These are phyloP conservation scores for Panthera leo DNA, from an alignment of 2,113 vertebrate species.

Conservation along the genomic window DNA sequence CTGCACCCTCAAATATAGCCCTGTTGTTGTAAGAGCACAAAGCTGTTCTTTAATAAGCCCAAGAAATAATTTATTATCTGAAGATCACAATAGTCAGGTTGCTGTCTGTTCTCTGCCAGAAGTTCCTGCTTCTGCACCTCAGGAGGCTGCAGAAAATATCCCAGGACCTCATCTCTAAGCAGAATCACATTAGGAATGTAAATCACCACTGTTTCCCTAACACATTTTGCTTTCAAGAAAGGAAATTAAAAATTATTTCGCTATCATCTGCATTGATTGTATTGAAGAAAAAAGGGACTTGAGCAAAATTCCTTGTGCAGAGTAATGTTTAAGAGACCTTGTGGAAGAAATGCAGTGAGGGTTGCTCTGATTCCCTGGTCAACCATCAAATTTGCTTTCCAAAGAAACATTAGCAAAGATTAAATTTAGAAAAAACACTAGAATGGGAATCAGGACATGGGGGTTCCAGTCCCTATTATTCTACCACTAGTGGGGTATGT, in stretches of 20 bases:
- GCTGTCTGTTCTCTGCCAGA: conserved; percentile 61
- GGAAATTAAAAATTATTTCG: conserved; percentile 79
- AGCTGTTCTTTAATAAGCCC: conserved; percentile 74
- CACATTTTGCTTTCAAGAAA: conserved; percentile 76
- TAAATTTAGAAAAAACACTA: conserved; percentile 23
- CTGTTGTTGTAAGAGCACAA: conserved; percentile 69
- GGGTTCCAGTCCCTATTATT: neutral
- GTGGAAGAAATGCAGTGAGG: neutral
- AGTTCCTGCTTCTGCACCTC: conserved; percentile 50
- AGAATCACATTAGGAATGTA: conserved; percentile 52
- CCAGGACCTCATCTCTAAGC: conserved; percentile 71
- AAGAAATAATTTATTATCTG: conserved; percentile 74
- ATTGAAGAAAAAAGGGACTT: conserved; percentile 47
- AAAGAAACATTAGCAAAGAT: conserved; percentile 42
- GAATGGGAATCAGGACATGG: neutral
- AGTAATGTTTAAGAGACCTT: conserved; percentile 39
- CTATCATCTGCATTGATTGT: conserved; percentile 76
- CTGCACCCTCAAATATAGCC: conserved; percentile 72
- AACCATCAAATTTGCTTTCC: neutral
- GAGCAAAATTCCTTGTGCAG: neutral
- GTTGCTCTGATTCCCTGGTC: neutral
- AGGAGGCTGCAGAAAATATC: conserved; percentile 59
- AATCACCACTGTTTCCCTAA: conserved; percentile 68
- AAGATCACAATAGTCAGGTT: conserved; percentile 50
- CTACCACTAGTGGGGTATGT: neutral